Evolutionary conservation across 2,113 vertebrate species (phyloP), one percentile per base, ranked within the genome.

Genomic region (Stigmatopora nigra): DNA sequence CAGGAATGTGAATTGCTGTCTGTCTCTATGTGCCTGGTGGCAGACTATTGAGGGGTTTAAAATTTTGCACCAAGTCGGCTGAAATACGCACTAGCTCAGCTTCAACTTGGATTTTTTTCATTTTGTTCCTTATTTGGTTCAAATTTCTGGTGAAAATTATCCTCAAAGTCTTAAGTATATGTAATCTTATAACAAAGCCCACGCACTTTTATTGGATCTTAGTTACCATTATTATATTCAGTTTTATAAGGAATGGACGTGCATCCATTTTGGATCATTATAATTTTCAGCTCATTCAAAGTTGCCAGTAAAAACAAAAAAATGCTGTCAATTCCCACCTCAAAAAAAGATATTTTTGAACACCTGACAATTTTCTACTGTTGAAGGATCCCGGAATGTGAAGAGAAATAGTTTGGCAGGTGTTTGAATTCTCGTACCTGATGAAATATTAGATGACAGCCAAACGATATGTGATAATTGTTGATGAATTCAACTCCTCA

Each of bases 291-390:
- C 55, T 76, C 64, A 73, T 86, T 68, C 81, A 79, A 67, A 67
- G 84, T 82, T 78, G 74, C 75, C 64, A 63, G 77, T 74, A 78
- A 81, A 82, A n/a, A n/a, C n/a, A n/a, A n/a, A n/a, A n/a, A n/a
- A 83, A 81, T 86, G 85, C 84, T 83, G 84, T 72, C 81, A 72
- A 70, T 78, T 88, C 81, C 83, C 84, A 86, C 73, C 81, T 89
- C 73, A 72, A 65, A 80, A 72, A 65, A 80, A 81, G 78, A 70
- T 73, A 85, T 79, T 85, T 79, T 84, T 78, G 64, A 80, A 78
- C 77, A 85, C 78, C 82, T 89, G 86, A 83, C 86, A 86, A 73
- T 78, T 73, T 73, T 80, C 72, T 65, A 61, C 61, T 72, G 71
- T 78, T 31, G 64, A 76, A 70, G 78, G 70, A 78, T 64, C 63